These are phyloP conservation scores for Drosophila baimaii DNA, from an alignment of 1,140 invertebrate species.

Conservation along the genomic window DNA sequence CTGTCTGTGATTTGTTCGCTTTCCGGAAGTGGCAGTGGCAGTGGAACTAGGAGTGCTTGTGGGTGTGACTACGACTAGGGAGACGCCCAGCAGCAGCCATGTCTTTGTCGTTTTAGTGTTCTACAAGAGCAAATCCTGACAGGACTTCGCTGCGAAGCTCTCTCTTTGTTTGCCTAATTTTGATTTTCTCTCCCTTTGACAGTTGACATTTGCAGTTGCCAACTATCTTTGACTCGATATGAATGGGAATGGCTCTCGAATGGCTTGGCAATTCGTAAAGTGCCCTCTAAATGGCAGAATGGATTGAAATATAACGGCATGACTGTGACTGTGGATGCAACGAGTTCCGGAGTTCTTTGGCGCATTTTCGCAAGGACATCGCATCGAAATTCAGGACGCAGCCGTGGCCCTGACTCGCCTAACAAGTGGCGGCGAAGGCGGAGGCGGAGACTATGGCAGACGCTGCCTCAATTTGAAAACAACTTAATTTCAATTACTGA, in stretches of 20 bases:
- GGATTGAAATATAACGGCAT: constrained; percentile 11
- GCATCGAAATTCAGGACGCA: constrained; percentile 35
- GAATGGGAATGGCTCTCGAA: constrained; percentile 37
- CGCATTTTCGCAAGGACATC: constrained; percentile 38
- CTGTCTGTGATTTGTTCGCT: constrained; percentile 16
- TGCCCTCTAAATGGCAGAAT: constrained; percentile 7
- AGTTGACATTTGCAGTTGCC: constrained; percentile 73
- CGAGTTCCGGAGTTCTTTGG: constrained; percentile 26
- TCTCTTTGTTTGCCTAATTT: constrained; percentile 74
- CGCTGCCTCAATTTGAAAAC: constrained; percentile 47
- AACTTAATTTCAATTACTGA: constrained; percentile 72
- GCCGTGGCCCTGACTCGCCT: constrained; percentile 14
- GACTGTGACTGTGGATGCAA: constrained; percentile 8
- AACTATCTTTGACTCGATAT: constrained; percentile 62
- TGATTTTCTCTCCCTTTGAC: constrained; percentile 68
- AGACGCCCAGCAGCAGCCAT: background rate
- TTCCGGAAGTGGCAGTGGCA: constrained; percentile 11
- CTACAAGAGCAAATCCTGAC: constrained; percentile 73
- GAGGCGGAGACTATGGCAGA: constrained; percentile 5
- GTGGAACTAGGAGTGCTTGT: constrained; percentile 7
- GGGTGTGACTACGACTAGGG: background rate
- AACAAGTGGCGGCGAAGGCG: too few species aligned
- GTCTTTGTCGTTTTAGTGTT: constrained; percentile 66
- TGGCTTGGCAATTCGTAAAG: constrained; percentile 2
- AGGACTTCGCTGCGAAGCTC: constrained; percentile 42